Evolutionary conservation across 1,140 invertebrate species (phyloP).

Genomic region (Acromyrmex heyeri): DNA sequence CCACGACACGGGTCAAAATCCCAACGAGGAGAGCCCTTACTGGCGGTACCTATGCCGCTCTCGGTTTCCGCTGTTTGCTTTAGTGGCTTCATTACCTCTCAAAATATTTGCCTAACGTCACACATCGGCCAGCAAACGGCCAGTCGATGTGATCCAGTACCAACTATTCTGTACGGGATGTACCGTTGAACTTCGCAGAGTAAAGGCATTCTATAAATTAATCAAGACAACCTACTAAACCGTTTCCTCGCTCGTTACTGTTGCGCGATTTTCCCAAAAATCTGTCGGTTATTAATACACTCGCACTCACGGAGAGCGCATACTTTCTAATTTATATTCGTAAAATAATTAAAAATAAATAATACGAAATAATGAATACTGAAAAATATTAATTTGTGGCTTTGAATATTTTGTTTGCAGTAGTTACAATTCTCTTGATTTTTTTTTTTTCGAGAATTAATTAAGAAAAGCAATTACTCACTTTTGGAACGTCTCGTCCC

Average conservation of each 20-base stretch:
- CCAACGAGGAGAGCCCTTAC: constrained; percentile 66
- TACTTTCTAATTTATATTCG: neutral
- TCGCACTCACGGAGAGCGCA: too few relatives aligned
- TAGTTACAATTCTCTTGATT: neutral
- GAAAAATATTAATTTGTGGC: neutral
- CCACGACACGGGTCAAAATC: constrained; percentile 79
- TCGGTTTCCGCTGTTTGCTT: constrained; percentile 79
- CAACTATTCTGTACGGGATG: constrained; percentile 56
- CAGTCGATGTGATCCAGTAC: constrained; percentile 75
- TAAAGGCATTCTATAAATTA: constrained; percentile 48
- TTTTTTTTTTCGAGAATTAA: neutral
- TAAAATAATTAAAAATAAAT: neutral
- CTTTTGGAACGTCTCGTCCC: constrained; percentile 92
- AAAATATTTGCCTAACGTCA: constrained; percentile 85
- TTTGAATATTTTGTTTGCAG: neutral
- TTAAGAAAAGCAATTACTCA: constrained; percentile 84
- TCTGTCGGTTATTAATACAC: neutral
- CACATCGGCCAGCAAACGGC: constrained; percentile 72
- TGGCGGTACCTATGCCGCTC: constrained; percentile 68
- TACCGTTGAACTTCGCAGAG: constrained; percentile 4
- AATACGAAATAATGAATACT: neutral
- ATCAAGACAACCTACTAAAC: constrained; percentile 43
- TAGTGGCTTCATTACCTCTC: constrained; percentile 85
- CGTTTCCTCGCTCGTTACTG: neutral
- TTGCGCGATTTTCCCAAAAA: constrained; percentile 1